Conservation (phyloP, 92 coral and sea anemone genomes). For the Phenganax marumi region DNA sequence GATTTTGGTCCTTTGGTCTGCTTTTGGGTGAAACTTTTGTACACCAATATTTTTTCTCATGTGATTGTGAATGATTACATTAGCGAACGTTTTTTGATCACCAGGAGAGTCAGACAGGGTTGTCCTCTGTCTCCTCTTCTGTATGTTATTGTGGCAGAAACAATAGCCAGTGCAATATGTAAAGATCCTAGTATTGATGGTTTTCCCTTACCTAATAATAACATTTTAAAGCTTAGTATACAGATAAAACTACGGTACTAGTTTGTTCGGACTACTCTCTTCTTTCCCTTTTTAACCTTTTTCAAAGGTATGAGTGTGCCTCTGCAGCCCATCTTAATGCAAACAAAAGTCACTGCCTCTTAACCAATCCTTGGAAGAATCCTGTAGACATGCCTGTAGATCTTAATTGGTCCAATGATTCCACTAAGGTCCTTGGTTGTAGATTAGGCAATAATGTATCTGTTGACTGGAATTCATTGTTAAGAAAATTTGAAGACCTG, state of each 20-base stretch:
- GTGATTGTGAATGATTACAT: conserved; percentile 17
- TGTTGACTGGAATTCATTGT: conserved; percentile 14
- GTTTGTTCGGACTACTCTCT: conserved; percentile 3
- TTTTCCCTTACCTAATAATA: conserved; percentile 11
- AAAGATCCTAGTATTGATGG: conserved; percentile 5
- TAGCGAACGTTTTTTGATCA: background rate
- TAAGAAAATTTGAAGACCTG: background rate
- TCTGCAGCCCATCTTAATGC: conserved; percentile 38
- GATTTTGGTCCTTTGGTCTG: conserved; percentile 7
- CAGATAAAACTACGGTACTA: too few species aligned
- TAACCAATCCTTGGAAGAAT: conserved; percentile 32
- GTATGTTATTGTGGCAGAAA: conserved; percentile 26
- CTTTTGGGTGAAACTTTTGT: background rate
- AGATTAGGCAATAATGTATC: background rate
- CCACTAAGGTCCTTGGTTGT: conserved; percentile 18
- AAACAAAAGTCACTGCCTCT: conserved; percentile 38
- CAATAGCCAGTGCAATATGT: conserved; percentile 16
- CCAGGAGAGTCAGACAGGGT: conserved; percentile 6
- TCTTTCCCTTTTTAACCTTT: background rate
- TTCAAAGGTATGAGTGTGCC: conserved; percentile 30
- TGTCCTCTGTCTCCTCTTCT: conserved; percentile 47
- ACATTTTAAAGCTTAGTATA: conserved; percentile 14
- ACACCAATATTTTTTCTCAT: conserved; percentile 8
- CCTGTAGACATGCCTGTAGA: conserved; percentile 28
- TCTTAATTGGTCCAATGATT: conserved; percentile 26